Evolutionary conservation across 2,797 vertebrate species (phyloP).

Genomic region (Hypotaenidia philippensis): DNA sequence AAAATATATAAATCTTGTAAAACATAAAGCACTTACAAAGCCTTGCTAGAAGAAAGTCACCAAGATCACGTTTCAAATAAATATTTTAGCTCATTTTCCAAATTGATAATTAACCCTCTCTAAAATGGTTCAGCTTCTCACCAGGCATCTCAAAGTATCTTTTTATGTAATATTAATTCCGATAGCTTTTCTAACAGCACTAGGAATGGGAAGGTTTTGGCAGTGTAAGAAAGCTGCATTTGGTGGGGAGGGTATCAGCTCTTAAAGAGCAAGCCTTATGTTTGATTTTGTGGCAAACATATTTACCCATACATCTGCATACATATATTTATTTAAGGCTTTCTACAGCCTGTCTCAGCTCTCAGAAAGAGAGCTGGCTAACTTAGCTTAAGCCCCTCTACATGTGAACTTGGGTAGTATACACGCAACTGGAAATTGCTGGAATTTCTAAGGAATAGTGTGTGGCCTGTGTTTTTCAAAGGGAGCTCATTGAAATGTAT

Average conservation of each 20-base stretch:
- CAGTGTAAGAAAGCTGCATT: constrained; percentile 45
- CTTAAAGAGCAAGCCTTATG: constrained; percentile 17
- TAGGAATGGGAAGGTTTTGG: constrained; percentile 25
- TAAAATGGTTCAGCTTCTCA: constrained; percentile 42
- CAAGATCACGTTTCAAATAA: constrained; percentile 31
- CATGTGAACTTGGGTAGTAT: constrained; percentile 48
- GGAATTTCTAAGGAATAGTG: constrained; percentile 61
- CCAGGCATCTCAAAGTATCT: background rate
- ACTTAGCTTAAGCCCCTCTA: background rate
- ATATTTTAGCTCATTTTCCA: constrained; percentile 44
- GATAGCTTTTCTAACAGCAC: background rate
- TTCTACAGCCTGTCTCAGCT: background rate
- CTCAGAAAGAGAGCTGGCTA: constrained; percentile 38
- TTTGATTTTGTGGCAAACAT: constrained; percentile 33
- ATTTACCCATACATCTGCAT: background rate
- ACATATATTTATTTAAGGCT: background rate
- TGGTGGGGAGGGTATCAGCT: constrained; percentile 37
- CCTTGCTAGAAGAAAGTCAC: constrained; percentile 20
- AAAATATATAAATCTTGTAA: constrained; percentile 34
- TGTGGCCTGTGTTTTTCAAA: constrained; percentile 61
- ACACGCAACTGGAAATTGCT: constrained; percentile 49
- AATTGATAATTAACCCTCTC: constrained; percentile 38
- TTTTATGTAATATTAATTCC: constrained; percentile 21
- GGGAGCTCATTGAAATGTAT: constrained; percentile 64
- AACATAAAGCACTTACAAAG: constrained; percentile 1